Evolutionary conservation across 2,113 vertebrate genomes (phyloP), one percentile per base, ranked within the genome.

Genomic region (Centrocercus urophasianus): DNA sequence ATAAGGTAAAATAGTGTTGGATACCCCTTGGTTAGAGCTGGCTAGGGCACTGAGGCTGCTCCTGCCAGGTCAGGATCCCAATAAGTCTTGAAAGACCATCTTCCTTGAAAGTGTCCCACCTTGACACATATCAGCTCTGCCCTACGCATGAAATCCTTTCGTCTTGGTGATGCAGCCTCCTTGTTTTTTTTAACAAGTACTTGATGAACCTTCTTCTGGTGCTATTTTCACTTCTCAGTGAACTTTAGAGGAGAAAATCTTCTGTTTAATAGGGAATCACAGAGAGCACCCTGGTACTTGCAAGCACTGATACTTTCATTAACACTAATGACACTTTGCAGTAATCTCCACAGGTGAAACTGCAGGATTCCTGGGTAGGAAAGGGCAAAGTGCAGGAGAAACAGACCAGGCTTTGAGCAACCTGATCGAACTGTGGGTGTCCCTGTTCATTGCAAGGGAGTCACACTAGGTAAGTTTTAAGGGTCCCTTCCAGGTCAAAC

Each of bases 221-320:
- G 61, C 48, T 91, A 70, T 79, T 91, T 93, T 96, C 76, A 83
- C 66, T 93, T 95, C 93, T 76, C 70, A 93, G 42, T 21, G 36
- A 71, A 66, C 65, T 47, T 45, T 36, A 2, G 22, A 59, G 32
- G 13, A 11, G 0, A 32, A 54, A 80, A 14, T 17, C 14, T 50
- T 47, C 3, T 28, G 40, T 66, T 86, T 94, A 93, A 89, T 78
- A 83, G 89, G 75, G 89, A 66, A 91, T 50, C 56, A 80, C 36
- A 63, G 0, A 32, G 52, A 64, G 47, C 43, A 45, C 69, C 43
- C 22, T 25, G 65, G 11, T 73, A 52, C 80, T 71, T 91, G n/a
- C 72, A 64, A 74, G 78, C 5, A 4, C 61, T 36, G 43, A 27
- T 72, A n/a, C 8, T 82, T 45, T 52, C 0, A 1, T 69, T 64